phyloP scores from a whole-genome alignment of 2,797 vertebrate genomes.

The Lophius americanus region DNA sequence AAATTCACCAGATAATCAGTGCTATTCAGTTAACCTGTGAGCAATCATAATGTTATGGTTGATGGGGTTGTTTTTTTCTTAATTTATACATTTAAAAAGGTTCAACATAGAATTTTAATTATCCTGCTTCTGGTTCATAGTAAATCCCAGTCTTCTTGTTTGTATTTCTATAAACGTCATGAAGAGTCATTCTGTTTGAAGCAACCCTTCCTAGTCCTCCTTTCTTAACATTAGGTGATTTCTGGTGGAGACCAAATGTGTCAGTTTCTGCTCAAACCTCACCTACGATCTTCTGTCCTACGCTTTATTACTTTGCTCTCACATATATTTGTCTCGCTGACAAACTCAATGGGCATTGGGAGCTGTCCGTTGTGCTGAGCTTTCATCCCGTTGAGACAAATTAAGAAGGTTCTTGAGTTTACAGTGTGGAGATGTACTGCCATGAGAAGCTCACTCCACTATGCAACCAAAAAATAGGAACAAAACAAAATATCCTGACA shows the following conservation, averaged over 20 bases:
- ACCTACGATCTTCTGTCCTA: not conserved
- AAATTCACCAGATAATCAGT: too few species aligned
- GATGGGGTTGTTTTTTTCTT: too few species aligned
- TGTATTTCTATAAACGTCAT: not conserved
- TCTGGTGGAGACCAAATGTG: too few species aligned
- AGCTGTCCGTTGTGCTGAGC: slow-evolving; percentile 57
- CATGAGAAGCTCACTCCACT: too few species aligned
- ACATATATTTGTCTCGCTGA: not conserved
- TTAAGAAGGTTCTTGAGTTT: not conserved
- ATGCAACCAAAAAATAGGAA: too few species aligned
- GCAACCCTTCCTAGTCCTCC: not conserved
- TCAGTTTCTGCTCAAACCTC: not conserved
- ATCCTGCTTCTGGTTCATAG: not conserved
- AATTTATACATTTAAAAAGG: not conserved
- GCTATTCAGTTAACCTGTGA: too few species aligned
- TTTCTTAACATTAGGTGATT: not conserved
- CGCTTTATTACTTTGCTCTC: too few species aligned
- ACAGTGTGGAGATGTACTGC: not conserved
- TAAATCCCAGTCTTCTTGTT: not conserved
- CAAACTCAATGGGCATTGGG: not conserved
- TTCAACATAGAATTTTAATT: not conserved
- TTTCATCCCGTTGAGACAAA: not conserved
- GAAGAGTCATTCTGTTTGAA: not conserved
- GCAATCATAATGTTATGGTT: too few species aligned
- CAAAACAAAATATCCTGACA: too few species aligned